A percentile compares a stretch with the other conserved stretches of the same genome.
phyloP scores from a whole-genome alignment of 30 jellyfish, hydroid and myxozoan genomes.

The Sanderia malayensis region DNA sequence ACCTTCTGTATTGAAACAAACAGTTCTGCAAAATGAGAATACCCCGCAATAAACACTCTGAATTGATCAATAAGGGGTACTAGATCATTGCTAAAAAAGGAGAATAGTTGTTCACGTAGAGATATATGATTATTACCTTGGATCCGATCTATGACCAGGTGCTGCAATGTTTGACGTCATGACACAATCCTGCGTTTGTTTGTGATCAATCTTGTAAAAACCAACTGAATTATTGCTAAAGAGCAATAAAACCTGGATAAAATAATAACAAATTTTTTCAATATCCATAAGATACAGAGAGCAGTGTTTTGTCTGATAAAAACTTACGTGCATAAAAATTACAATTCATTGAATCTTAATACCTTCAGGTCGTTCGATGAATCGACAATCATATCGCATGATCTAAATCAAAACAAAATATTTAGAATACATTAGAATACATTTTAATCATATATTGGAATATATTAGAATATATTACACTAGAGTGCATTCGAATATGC shows the following conservation, averaged over 20 bases:
- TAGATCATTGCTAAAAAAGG: neutral
- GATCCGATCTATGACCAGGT: slow-evolving; percentile 88
- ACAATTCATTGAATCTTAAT: no score
- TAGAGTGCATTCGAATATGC: no score
- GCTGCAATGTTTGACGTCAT: slow-evolving; percentile 47
- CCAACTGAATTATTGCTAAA: slow-evolving; percentile 71
- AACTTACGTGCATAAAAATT: no score
- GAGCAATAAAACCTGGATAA: slow-evolving; percentile 44
- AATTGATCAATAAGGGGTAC: no score
- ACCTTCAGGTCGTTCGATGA: slow-evolving; percentile 47
- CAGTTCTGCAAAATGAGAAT: slow-evolving; percentile 78
- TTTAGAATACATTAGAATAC: no score
- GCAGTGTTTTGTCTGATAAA: no score
- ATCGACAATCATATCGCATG: slow-evolving; percentile 68
- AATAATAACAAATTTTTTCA: no score
- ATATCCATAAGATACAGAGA: no score
- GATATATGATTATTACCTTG: slow-evolving; percentile 50
- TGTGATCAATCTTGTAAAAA: slow-evolving; percentile 52
- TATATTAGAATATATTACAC: no score
- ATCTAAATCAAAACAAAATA: slow-evolving; percentile 33
- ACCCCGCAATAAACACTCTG: no score
- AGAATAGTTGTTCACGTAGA: neutral
- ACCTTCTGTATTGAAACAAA: slow-evolving; percentile 79
- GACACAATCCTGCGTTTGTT: slow-evolving; percentile 37
- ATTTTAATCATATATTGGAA: no score